phyloP scores from a whole-genome alignment of 2,113 vertebrate genomes.

The Pseudonaja textilis region DNA sequence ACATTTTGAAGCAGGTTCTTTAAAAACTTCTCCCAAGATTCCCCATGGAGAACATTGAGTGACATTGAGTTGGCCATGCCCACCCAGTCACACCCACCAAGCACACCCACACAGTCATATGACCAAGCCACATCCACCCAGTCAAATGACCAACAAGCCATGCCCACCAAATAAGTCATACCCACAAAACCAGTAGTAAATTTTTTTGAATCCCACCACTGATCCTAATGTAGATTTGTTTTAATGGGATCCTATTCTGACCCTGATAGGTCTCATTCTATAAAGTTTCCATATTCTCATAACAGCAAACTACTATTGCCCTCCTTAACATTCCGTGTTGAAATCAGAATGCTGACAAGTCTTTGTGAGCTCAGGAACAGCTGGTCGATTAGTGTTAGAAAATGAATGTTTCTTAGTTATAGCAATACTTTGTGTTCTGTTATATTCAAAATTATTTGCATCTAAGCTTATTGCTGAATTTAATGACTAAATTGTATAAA shows the following conservation, averaged over 20 bases:
- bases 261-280: background rate
- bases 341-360: background rate
- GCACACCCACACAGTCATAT: no score
- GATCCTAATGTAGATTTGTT: background rate
- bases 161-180: no score
- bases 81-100: no score
- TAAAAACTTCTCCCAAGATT: no score
- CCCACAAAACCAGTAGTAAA: no score
- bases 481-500: slow-evolving; percentile 34
- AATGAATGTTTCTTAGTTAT: background rate
- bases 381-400: background rate
- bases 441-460: slow-evolving; percentile 38
- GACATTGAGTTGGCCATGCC: no score
- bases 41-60: no score
- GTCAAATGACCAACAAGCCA: no score
- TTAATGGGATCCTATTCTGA: background rate
- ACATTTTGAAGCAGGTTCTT: no score
- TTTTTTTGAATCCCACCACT: no score
- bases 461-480: slow-evolving; percentile 43
- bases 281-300: background rate
- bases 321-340: background rate
- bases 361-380: background rate
- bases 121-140: no score
- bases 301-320: background rate
- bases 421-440: background rate